These are phyloP conservation scores for Hippocampus guttulatus DNA, from an alignment of 2,113 vertebrate genomes.

Conservation along the genomic window DNA sequence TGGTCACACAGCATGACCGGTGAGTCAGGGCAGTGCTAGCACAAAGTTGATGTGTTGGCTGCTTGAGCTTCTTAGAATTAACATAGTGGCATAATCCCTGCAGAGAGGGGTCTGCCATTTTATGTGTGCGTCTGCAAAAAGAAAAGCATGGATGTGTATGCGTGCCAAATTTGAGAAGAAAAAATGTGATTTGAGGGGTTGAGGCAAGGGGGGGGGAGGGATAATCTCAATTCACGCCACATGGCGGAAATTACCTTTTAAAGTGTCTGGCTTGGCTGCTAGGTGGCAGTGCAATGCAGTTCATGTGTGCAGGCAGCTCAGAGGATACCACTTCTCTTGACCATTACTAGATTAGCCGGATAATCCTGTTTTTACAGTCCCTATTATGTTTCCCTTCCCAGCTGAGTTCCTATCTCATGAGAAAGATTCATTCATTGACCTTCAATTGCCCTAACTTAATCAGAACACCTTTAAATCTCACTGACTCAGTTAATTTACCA, in stretches of 20 bases:
- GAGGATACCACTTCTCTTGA: slow-evolving; percentile 32
- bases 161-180: not conserved
- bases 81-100: slow-evolving; percentile 32
- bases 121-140: slow-evolving; percentile 2
- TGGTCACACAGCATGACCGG: slow-evolving; percentile 32
- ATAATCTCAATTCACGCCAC: not conserved
- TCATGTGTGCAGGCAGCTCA: slow-evolving; percentile 6
- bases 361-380: slow-evolving; percentile 55
- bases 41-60: slow-evolving; percentile 30
- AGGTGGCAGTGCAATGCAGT: slow-evolving; percentile 56
- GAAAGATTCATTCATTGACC: slow-evolving; percentile 13
- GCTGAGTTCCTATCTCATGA: slow-evolving; percentile 30
- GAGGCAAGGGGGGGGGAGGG: not conserved
- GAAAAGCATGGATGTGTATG: not conserved
- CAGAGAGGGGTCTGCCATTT: slow-evolving; percentile 24
- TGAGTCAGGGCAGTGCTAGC: slow-evolving; percentile 38
- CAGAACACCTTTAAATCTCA: slow-evolving; percentile 4
- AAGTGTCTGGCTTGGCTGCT: slow-evolving; percentile 36
- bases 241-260: slow-evolving; percentile 10
- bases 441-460: slow-evolving; percentile 19
- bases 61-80: slow-evolving; percentile 55
- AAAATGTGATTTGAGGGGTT: not conserved
- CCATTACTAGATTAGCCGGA: slow-evolving; percentile 51
- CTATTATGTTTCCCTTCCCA: slow-evolving; percentile 57
- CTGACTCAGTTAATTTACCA: not conserved